Base-by-base conservation (phyloP, 2,888 invertebrate genomes). In the Pandemis cinnamomeana region DNA sequence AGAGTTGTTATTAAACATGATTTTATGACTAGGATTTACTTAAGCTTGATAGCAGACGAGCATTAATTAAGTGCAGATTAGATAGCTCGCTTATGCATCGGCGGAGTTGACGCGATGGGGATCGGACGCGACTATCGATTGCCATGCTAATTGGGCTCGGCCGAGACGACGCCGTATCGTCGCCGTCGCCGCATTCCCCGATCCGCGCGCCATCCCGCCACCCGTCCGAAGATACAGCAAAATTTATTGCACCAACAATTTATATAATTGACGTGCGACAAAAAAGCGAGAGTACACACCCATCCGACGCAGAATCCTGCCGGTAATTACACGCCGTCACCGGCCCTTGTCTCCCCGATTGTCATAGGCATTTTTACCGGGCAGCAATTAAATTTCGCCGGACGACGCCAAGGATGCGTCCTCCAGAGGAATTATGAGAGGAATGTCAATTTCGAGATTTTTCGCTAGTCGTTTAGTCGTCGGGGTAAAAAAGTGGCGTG, bases 171-270 rank as follows among this genome's bases (percentile, higher is more conserved):
- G 83, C 80, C 85, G 81, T 78, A 88, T 89, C 90, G 91, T 91
- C 89, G 86, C 83, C 86, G 83, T 84, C 82, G 88, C 89, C 82
- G 88, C 89, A 89, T 88, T 89, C 89, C 73, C 51, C 73, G 73
- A 53, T 72, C 73, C 73, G 63, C 73, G 73, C 89, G 83, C 86
- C 86, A 81, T 82, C 85, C 87, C 83, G 80, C 82, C 83, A 87
- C 87, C 87, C 89, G 86, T 90, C 91, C 87, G 81, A 85, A 92
- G 93, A 94, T 94, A 93, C 92, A 91, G 90, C 85, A 79, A 92
- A 93, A 94, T 93, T 94, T 93, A 94, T 94, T 93, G 91, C 93
- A 91, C 90, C 87, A 90, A 91, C 92, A 91, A 92, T 93, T 92
- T 92, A 92, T 92, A 93, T 93, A 94, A 94, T 93, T 93, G 93